phyloP scores from a whole-genome alignment of 1,140 invertebrate genomes.

The Drosophila virilis region DNA sequence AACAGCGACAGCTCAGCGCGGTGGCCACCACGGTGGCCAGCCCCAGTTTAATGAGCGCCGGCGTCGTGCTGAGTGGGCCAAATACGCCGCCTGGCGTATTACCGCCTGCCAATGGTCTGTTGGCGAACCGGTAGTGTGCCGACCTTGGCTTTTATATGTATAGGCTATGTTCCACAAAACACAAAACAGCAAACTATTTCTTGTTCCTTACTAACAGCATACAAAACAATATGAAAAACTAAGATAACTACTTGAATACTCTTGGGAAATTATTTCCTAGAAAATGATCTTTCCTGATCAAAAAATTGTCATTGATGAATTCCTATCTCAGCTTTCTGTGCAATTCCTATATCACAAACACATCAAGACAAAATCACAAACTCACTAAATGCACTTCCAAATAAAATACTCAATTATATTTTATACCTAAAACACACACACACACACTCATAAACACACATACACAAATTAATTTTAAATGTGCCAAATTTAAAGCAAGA shows the following conservation, averaged over 20 bases:
- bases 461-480: constrained; percentile 77
- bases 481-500: constrained; percentile 68
- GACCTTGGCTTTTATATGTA: constrained; percentile 4
- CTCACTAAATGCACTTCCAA: constrained; percentile 66
- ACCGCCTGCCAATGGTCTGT: constrained; percentile 77
- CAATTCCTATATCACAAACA: constrained; percentile 71
- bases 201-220: constrained; percentile 74
- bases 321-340: constrained; percentile 80
- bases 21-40: constrained; percentile 37
- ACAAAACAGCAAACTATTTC: constrained; percentile 65
- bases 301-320: constrained; percentile 72
- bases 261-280: constrained; percentile 29
- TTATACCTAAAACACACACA: constrained; percentile 49
- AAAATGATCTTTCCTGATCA: constrained; percentile 36
- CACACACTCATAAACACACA: constrained; percentile 21
- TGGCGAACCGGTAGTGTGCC: constrained; percentile 73
- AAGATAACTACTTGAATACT: constrained; percentile 61
- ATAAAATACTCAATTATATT: constrained; percentile 69
- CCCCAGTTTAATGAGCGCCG: constrained; percentile 40
- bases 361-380: constrained; percentile 21
- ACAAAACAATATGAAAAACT: constrained; percentile 45
- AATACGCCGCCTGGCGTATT: constrained; percentile 64
- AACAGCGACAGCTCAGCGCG: constrained; percentile 53
- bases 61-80: constrained; percentile 66
- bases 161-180: constrained; percentile 24